Base-by-base conservation (phyloP, 2,113 vertebrate species). In the Chaetops frenatus region DNA sequence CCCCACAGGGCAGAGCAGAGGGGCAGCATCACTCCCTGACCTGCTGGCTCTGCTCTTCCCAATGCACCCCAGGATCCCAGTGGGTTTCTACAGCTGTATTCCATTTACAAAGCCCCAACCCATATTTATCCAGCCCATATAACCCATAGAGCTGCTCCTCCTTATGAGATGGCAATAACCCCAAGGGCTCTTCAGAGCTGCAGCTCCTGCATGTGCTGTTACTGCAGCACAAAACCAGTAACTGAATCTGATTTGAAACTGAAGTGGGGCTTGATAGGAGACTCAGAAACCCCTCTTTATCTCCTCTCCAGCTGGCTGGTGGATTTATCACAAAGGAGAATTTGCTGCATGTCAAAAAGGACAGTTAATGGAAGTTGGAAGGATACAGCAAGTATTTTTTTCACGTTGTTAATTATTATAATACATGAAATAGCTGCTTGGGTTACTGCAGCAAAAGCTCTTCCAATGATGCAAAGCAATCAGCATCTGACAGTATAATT, bases 11-110 rank as follows among this genome's bases (percentile, higher is more conserved):
- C 53, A 45, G 62, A 2, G 53, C 31, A 77, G 17, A 33, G 33
- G 61, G 11, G 5, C 54, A 86, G 54, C 15, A n/a, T 24, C 40
- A 18, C n/a, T 10, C 12, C 62, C 40, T 47, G 48, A 35, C 0
- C 40, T 54, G 29, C 56, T 61, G n/a, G 20, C 13, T 35, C 0
- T 48, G 21, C 5, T 18, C 1, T 29, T 31, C 20, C 6, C 1
- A 1, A 4, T 29, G 20, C 4, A 7, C 8, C 13, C 56, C 6
- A n/a, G 13, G 7, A 28, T 29, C 10, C n/a, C 29, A 42, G 0
- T 18, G 14, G 13, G 8, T 9, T 40, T 38, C 27, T 10, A 24
- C 40, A 87, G 21, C 42, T 65, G 27, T 14, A 27, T 13, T 51
- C 24, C 18, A 10, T 53, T 61, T 95, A 29, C 35, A 61, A 70